Conservation (phyloP, 2,113 vertebrate species). For the Euleptes europaea region DNA sequence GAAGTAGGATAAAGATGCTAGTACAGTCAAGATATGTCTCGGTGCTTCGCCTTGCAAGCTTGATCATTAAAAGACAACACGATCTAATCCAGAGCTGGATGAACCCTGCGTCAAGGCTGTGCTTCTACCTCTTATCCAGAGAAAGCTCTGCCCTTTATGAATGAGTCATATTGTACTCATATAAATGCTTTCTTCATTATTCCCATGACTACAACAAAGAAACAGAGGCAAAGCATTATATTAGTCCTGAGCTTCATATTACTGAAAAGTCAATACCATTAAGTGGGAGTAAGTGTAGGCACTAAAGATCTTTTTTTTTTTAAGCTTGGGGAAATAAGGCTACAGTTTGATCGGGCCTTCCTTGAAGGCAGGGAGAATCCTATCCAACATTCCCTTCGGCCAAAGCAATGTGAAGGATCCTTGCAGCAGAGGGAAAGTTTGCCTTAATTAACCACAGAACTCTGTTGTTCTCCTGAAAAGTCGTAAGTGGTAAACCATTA, state of each 20-base stretch:
- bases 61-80: not conserved
- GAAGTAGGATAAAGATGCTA: no score
- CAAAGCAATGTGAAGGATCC: constrained; percentile 15
- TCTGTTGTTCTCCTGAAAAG: not conserved
- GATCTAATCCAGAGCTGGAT: not conserved
- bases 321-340: constrained; percentile 23
- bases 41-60: no score
- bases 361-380: constrained; percentile 36
- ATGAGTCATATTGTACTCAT: not conserved
- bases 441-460: not conserved
- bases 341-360: constrained; percentile 27
- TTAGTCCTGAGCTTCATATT: constrained; percentile 10
- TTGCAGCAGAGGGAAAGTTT: not conserved
- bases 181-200: constrained; percentile 15
- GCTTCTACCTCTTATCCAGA: constrained; percentile 28
- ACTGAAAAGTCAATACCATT: constrained; percentile 38
- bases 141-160: constrained; percentile 24
- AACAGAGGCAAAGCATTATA: constrained; percentile 21
- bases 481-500: accelerated
- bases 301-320: constrained; percentile 9
- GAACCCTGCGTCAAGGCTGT: not conserved
- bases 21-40: no score
- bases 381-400: not conserved
- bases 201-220: constrained; percentile 38
- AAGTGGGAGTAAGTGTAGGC: constrained; percentile 24